phyloP scores from a whole-genome alignment of 1,140 invertebrate genomes.

The Drosophila bipectinata region DNA sequence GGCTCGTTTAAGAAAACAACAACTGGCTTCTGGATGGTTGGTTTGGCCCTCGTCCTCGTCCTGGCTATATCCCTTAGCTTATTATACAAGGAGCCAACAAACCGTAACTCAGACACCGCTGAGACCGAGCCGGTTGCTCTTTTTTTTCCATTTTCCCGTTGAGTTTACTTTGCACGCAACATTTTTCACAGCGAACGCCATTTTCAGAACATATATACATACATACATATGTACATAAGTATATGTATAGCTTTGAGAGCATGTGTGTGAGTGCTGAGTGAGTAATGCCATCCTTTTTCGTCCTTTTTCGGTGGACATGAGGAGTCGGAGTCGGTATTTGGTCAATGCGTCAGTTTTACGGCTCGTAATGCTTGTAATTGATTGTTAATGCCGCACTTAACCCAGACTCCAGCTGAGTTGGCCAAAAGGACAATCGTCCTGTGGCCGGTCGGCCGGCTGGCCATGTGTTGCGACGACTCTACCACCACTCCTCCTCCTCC shows the following conservation, averaged over 20 bases:
- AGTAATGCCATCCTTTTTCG: slow-evolving; percentile 24
- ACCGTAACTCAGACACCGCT: slow-evolving; percentile 51
- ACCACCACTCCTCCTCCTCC: too few species aligned
- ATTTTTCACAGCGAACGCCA: slow-evolving; percentile 52
- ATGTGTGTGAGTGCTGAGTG: slow-evolving; percentile 17
- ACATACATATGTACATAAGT: too few species aligned
- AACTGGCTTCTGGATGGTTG: background rate
- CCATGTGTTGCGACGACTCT: background rate
- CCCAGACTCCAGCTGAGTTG: slow-evolving; percentile 60
- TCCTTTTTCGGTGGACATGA: slow-evolving; percentile 18
- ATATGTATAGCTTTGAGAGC: background rate
- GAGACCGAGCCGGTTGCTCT: slow-evolving; percentile 18
- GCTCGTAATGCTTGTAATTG: slow-evolving; percentile 75
- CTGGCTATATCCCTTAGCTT: slow-evolving; percentile 30
- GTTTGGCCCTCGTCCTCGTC: background rate
- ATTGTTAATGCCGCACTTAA: slow-evolving; percentile 73
- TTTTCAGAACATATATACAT: background rate
- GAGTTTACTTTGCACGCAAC: slow-evolving; percentile 55
- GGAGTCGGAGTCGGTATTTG: slow-evolving; percentile 55
- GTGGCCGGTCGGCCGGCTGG: slow-evolving; percentile 5
- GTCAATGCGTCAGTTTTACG: slow-evolving; percentile 72
- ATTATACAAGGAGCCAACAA: slow-evolving; percentile 51
- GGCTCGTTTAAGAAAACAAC: background rate
- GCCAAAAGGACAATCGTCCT: slow-evolving; percentile 51
- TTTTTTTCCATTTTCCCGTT: background rate